Percentiles rank a stretch among this genome's conserved stretches.
phyloP scores from a whole-genome alignment of 2,113 vertebrate genomes.

The Myiozetetes cayanensis region DNA sequence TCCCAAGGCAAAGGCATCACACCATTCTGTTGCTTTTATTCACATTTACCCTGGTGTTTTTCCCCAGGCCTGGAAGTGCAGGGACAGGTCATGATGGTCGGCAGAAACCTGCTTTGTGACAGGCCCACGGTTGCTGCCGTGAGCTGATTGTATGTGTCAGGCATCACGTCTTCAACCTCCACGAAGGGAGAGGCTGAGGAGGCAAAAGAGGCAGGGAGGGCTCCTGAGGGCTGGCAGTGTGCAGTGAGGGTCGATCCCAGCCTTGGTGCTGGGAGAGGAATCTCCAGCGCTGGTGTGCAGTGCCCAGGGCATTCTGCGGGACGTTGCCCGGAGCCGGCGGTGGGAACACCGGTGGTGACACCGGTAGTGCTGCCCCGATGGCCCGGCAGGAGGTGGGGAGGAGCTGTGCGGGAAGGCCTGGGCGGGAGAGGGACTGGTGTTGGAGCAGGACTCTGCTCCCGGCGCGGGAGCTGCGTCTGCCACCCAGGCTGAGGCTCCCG shows the following conservation, averaged over 20 bases:
- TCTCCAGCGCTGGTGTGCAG: fast-evolving
- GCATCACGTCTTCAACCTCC: neutral
- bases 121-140: neutral
- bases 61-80: fast-evolving
- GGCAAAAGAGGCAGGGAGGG: neutral
- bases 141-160: neutral
- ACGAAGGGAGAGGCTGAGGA: neutral
- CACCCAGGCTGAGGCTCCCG: conserved; percentile 39
- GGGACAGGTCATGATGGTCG: fast-evolving
- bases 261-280: neutral
- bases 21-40: fast-evolving
- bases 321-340: neutral
- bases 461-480: conserved; percentile 13
- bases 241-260: fast-evolving
- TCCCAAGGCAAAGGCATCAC: fast-evolving
- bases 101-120: too few relatives aligned
- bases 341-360: neutral
- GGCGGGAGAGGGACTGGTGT: fast-evolving
- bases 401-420: neutral
- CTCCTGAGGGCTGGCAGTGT: neutral
- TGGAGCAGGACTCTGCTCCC: neutral
- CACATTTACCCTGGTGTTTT: neutral
- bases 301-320: neutral
- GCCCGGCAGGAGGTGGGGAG: neutral
- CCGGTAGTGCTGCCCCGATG: fast-evolving